Percentiles rank a stretch among this genome's conserved stretches.
Evolutionary conservation across 2,888 invertebrate genomes (phyloP).

Genomic region (Orthosia cruda): DNA sequence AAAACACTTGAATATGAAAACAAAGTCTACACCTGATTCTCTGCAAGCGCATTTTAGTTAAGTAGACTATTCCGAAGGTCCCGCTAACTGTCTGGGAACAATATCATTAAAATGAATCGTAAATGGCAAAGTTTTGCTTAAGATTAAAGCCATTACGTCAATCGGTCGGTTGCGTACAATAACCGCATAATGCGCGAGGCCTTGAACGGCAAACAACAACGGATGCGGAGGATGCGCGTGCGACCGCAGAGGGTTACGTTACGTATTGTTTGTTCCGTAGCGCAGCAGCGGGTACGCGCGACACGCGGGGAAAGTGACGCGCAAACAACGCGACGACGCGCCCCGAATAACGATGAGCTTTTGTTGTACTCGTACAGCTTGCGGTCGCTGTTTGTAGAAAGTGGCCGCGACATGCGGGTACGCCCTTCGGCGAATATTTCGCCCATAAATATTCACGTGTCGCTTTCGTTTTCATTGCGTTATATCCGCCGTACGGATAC

Average conservation of each 20-base stretch:
- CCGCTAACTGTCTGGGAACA: constrained; percentile 28
- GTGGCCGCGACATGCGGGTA: constrained; percentile 88
- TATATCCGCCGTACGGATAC: constrained; percentile 80
- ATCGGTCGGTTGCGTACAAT: constrained; percentile 69
- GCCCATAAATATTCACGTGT: constrained; percentile 89
- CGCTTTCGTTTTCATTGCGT: constrained; percentile 90
- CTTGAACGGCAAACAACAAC: constrained; percentile 80
- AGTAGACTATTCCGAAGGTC: constrained; percentile 27
- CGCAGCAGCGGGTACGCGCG: constrained; percentile 59
- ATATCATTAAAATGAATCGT: constrained; percentile 46
- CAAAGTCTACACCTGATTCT: neutral
- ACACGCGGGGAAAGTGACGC: constrained; percentile 86
- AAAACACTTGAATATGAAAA: constrained; percentile 2
- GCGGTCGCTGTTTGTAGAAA: constrained; percentile 87
- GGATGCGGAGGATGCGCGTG: constrained; percentile 80
- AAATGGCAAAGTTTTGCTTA: constrained; percentile 60
- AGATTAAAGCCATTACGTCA: constrained; percentile 70
- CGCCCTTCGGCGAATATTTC: constrained; percentile 91
- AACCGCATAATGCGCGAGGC: constrained; percentile 73
- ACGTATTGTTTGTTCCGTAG: constrained; percentile 80
- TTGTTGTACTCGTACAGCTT: constrained; percentile 80
- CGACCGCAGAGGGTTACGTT: constrained; percentile 84
- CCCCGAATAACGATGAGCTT: constrained; percentile 90
- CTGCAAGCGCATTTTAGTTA: neutral
- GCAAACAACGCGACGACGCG: constrained; percentile 80